These are phyloP conservation scores for Cathartes aura DNA, from an alignment of 2,113 vertebrate genomes.

Conservation along the genomic window DNA sequence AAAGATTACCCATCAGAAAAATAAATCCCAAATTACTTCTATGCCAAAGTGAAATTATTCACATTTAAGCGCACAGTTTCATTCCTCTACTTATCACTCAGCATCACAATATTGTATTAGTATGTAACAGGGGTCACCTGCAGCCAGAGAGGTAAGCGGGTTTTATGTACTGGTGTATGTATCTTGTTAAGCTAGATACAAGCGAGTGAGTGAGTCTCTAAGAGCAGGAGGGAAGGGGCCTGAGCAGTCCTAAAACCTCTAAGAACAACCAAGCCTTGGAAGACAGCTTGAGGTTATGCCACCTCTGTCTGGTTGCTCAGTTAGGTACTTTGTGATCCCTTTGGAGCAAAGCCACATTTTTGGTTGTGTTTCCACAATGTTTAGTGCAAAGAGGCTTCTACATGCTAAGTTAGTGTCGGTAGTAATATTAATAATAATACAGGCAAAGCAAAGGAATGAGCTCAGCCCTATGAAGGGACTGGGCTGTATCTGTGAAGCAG, in stretches of 20 bases:
- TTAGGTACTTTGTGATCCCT: not conserved
- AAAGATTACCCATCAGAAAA: not conserved
- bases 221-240: fast-evolving
- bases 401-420: not conserved
- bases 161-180: not conserved
- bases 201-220: not conserved
- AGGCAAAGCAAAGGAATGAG: not conserved
- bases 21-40: not conserved
- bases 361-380: not conserved
- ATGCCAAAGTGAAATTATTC: not conserved
- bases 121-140: not conserved
- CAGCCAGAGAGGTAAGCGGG: not conserved
- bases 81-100: not conserved
- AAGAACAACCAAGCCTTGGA: not conserved
- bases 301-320: not conserved
- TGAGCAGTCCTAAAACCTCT: not conserved
- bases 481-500: not conserved
- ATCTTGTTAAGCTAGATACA: not conserved
- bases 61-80: not conserved
- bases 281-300: not conserved
- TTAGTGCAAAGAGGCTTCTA: not conserved
- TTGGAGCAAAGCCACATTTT: not conserved
- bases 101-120: not conserved
- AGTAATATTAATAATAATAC: not conserved
- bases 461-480: not conserved